Base-by-base conservation (phyloP, 2,113 vertebrate genomes). In the Podarcis muralis region DNA sequence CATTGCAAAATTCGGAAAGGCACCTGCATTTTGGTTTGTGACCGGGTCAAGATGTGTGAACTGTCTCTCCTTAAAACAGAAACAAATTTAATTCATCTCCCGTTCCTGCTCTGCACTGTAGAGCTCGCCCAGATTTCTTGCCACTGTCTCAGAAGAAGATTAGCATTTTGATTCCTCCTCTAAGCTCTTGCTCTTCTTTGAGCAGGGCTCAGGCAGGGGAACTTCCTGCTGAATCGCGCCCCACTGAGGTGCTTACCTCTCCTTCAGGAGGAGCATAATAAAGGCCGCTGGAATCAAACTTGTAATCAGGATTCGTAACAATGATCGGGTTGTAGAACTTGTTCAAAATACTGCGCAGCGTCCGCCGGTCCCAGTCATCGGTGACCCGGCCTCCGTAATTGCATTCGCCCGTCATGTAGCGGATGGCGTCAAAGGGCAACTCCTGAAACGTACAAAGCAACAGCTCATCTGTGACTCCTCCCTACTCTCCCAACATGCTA, bases 321-420 rank as follows among this genome's bases (percentile, higher is more conserved):
- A 98, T 88, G 32, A 98, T 93, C 0, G 87, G 20, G 22, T 92
- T 97, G 94, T 97, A 98, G 92, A 98, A 98, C 84, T 97, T 97
- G 48, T 97, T 97, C 0, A 99, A 96, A 89, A 98, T 96, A 1
- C 95, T 98, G 16, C 91, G 97, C 71, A 98, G 96, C 0, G 97
- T 98, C 27, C 97, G 97, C 35, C 97, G 96, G 85, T 98, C 97
- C 97, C 97, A 99, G 94, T 98, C 97, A 3, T 98, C 98, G 0
- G 98, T 98, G 87, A 98, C 97, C 25, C 98, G 94, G 94, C 98
- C 98, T 7, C 98, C 97, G 0, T 98, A 98, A 69, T 96, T 99
- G 82, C 98, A 98, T 89, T 99, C 98, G 0, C 97, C 98, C 0
- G 97, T 98, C 97, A 97, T 98, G 84, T 98, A 98, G 30, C 96